A percentile compares a stretch with the other conserved stretches of the same genome.
phyloP scores from a whole-genome alignment of 2,113 vertebrate species.

The Aepyceros melampus region DNA sequence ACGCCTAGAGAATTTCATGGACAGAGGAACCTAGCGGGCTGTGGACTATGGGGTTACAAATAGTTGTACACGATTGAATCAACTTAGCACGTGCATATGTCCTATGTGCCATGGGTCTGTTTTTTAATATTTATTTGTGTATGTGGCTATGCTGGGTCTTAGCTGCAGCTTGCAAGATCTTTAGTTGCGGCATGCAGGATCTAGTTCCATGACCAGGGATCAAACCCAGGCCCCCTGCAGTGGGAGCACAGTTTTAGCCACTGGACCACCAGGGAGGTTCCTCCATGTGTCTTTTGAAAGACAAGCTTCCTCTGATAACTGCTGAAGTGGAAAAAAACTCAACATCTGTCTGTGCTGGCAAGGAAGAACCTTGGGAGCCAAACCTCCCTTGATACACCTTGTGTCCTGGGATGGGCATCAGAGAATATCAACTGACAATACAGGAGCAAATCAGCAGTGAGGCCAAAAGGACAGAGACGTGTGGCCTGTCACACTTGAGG shows the following conservation, averaged over 20 bases:
- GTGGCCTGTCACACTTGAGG: neutral
- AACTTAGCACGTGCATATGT: fast-evolving
- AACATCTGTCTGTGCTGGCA: neutral
- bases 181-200: neutral
- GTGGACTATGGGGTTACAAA: neutral
- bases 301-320: neutral
- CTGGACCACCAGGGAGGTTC: neutral
- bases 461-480: neutral
- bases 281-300: neutral
- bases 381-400: neutral
- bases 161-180: neutral
- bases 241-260: neutral
- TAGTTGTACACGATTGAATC: neutral
- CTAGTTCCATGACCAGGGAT: neutral
- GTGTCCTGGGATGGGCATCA: neutral
- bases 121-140: neutral
- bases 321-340: neutral
- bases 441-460: neutral
- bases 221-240: neutral
- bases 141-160: neutral
- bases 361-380: neutral
- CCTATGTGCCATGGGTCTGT: neutral
- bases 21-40: neutral
- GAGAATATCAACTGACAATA: neutral
- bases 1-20: neutral